Percentiles rank a stretch among this genome's conserved stretches.
Conservation (phyloP, 30 jellyfish, hydroid and myxozoan genomes). For the Pseudorhiza aurosa region DNA sequence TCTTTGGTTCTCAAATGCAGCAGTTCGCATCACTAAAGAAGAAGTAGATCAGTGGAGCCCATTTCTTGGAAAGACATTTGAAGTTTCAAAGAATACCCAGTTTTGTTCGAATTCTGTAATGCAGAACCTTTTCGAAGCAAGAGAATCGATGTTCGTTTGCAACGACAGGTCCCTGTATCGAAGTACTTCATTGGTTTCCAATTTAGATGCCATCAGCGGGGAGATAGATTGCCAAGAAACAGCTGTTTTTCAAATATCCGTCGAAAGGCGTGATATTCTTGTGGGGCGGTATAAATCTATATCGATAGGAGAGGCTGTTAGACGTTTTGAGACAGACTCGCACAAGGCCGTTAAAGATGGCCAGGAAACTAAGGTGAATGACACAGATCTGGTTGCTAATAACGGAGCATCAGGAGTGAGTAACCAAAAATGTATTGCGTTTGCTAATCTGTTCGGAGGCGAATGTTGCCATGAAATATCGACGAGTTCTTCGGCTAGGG, state of each 20-base stretch:
- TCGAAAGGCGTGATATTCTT: not conserved
- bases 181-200: not conserved
- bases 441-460: too few species aligned
- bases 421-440: not conserved
- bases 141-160: not conserved
- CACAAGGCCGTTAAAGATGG: not conserved
- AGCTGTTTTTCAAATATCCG: not conserved
- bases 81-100: conserved; percentile 16
- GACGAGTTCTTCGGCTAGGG: not conserved
- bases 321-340: not conserved
- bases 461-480: not conserved
- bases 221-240: not conserved
- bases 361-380: not conserved
- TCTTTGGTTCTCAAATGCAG: not conserved
- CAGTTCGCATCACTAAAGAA: not conserved
- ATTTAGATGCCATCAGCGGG: not conserved
- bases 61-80: conserved; percentile 29
- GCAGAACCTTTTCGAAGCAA: conserved; percentile 44
- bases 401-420: not conserved
- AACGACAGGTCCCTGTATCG: not conserved
- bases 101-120: conserved; percentile 33
- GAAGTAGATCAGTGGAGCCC: conserved; percentile 47
- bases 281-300: not conserved
- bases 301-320: not conserved
- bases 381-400: not conserved